Conservation (phyloP, 1,140 invertebrate genomes). For the Drosophila ficusphila region DNA sequence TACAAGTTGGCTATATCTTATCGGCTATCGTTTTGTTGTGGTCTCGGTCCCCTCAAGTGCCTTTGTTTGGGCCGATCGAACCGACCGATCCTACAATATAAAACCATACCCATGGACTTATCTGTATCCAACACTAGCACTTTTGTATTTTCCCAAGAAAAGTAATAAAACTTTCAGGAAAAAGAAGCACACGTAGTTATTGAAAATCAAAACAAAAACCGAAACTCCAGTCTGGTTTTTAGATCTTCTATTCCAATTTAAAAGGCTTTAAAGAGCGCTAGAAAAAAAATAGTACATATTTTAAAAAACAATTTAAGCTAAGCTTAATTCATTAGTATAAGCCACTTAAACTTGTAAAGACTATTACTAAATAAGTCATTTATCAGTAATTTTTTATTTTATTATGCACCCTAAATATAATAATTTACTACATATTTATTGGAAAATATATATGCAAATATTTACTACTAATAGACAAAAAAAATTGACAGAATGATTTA, state of each 20-base stretch:
- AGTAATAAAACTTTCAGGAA: not conserved
- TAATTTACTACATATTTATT: no score
- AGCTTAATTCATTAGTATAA: no score
- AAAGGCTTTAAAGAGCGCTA: not conserved
- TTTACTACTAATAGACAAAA: no score
- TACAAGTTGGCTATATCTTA: constrained; percentile 69
- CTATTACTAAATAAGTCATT: no score
- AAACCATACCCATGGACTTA: constrained; percentile 16
- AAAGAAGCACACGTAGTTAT: not conserved
- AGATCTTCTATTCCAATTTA: not conserved
- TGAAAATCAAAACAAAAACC: not conserved
- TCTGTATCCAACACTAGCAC: constrained; percentile 3
- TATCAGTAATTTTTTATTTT: no score
- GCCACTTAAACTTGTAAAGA: no score
- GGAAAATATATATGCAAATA: no score
- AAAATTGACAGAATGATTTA: not conserved
- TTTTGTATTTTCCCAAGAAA: constrained; percentile 8
- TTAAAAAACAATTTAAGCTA: no score
- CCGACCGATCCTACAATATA: constrained; percentile 35
- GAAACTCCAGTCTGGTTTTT: no score
- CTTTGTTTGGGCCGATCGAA: constrained; percentile 50
- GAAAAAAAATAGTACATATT: no score
- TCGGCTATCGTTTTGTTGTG: constrained; percentile 52
- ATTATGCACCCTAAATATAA: no score
- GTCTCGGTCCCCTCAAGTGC: constrained; percentile 41